Base-by-base conservation (phyloP, 30 jellyfish, hydroid and myxozoan genomes). In the Aurelia aurita region DNA sequence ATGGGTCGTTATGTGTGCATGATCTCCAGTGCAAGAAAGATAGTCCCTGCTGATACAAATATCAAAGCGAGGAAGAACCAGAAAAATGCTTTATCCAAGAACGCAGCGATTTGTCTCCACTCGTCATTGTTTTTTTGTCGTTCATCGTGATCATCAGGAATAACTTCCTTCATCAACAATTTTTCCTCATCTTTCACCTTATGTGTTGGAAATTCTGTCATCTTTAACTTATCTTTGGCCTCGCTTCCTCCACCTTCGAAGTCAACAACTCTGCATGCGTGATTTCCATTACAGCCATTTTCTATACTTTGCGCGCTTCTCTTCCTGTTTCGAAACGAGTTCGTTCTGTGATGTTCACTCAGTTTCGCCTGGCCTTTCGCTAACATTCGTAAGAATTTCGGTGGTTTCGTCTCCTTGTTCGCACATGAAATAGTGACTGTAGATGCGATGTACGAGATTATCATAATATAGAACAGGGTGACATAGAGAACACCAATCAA, bases 401-500 rank as follows among this genome's bases (percentile, higher is more conserved):
- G 97, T 1, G 97, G 97, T 44, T 69, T 70, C 28, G 77, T 65
- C 25, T 18, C 77, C 25, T 71, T 58, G 21, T 35, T 26, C 39
- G 87, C 74, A 5, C 80, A 25, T 61, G 43, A 55, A 1, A 70
- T 76, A 28, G 70, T 79, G 10, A 60, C 43, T 0, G 89, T 69
- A n/a, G 92, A 81, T 11, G 77, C 63, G 14, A 61, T 86, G 23
- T 69, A 79, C 22, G 87, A 90, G 61, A 63, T 22, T 16, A 72
- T 39, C 90, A 89, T 68, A 43, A 82, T 53, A 61, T 71, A 89
- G 54, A 89, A 89, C 20, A 89, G 64, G 13, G 88, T 79, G 74
- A 82, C 79, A 69, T 79, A 89, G n/a, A 77, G 85, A 18, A 89
- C 85, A 3, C 97, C 97, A 22, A 89, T 25, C 82, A 89, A 35